phyloP scores from a whole-genome alignment of 2,888 invertebrate genomes.

The Cephus pygmeus region DNA sequence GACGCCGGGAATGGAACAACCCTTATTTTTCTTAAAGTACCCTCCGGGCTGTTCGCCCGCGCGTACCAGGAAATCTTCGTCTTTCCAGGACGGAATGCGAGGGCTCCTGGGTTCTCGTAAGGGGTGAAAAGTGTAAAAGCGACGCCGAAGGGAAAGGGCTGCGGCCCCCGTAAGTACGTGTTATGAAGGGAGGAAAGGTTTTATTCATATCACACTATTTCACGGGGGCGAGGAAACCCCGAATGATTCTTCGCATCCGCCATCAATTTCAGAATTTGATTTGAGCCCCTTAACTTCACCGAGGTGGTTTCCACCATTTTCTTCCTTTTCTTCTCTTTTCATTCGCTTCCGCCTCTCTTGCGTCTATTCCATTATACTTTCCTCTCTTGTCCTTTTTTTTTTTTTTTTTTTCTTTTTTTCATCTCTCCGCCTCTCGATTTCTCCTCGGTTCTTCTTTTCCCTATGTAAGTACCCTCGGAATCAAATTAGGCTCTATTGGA shows the following conservation, averaged over 20 bases:
- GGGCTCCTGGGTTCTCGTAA: not conserved
- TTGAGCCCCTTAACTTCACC: not conserved
- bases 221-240: not conserved
- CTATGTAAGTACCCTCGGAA: not conserved
- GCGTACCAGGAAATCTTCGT: not conserved
- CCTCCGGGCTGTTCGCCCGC: not conserved
- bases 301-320: not conserved
- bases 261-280: not conserved
- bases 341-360: not conserved
- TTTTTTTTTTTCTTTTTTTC: not conserved
- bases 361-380: not conserved
- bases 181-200: not conserved
- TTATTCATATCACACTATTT: not conserved
- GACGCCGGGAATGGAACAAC: not conserved
- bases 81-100: not conserved
- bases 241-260: not conserved
- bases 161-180: not conserved
- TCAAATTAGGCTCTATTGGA: not conserved
- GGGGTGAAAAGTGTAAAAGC: not conserved
- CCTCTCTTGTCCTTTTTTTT: not conserved
- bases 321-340: not conserved
- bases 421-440: not conserved
- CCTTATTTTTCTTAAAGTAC: not conserved
- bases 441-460: not conserved
- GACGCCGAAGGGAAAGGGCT: not conserved